These are phyloP conservation scores for Synanthedon vespiformis DNA, from an alignment of 2,888 invertebrate genomes.

Conservation along the genomic window DNA sequence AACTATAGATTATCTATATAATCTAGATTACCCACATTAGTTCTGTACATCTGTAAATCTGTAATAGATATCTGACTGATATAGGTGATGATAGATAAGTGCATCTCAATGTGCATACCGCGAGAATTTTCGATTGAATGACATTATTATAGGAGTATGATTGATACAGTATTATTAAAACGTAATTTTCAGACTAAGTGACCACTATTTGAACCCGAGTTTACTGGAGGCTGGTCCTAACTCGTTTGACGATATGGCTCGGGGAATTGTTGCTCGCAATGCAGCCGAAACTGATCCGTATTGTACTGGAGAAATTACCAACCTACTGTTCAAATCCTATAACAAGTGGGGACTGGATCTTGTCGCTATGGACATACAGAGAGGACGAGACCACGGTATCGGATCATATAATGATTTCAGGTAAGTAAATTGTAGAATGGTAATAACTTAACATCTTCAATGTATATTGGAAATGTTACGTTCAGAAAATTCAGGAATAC, in stretches of 20 bases:
- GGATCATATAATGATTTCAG: conserved; percentile 75
- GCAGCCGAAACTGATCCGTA: conserved; percentile 69
- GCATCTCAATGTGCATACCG: too few relatives aligned
- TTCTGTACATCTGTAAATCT: too few relatives aligned
- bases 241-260: conserved; percentile 64
- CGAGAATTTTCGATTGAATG: too few relatives aligned
- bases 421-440: conserved; percentile 10
- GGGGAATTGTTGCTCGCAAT: conserved; percentile 68
- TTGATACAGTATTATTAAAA: background rate
- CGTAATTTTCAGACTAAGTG: conserved; percentile 52
- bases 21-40: too few relatives aligned
- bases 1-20: too few relatives aligned
- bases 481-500: too few relatives aligned
- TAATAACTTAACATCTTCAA: too few relatives aligned
- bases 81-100: too few relatives aligned
- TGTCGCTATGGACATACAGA: conserved; percentile 73
- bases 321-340: conserved; percentile 55
- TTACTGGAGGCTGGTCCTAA: conserved; percentile 58
- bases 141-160: background rate
- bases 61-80: too few relatives aligned
- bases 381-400: conserved; percentile 75
- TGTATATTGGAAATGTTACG: too few relatives aligned
- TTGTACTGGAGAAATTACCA: conserved; percentile 59
- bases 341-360: conserved; percentile 71
- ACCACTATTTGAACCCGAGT: conserved; percentile 68